These are phyloP conservation scores for Lagopus muta DNA, from an alignment of 2,113 vertebrate genomes.

Conservation along the genomic window DNA sequence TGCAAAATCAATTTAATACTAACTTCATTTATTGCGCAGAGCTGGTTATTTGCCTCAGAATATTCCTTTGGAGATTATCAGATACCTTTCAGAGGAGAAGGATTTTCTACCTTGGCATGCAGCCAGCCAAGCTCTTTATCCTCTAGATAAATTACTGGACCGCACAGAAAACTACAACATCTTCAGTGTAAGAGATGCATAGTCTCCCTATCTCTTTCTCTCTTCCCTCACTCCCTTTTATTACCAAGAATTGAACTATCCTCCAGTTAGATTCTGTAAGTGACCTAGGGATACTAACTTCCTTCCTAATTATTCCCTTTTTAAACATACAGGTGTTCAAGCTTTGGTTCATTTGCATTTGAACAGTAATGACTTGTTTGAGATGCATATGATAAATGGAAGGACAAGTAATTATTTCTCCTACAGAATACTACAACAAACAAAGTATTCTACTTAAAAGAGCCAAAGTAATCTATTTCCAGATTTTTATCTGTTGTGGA, in stretches of 20 bases:
- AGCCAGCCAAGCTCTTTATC: slow-evolving; percentile 93
- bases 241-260: slow-evolving; percentile 23
- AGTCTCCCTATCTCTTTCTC: not conserved
- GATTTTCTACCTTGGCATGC: slow-evolving; percentile 98
- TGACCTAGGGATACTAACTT: slow-evolving; percentile 23
- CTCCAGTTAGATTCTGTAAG: slow-evolving; percentile 26
- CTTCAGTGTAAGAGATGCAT: slow-evolving; percentile 88
- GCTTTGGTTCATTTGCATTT: slow-evolving; percentile 43
- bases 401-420: slow-evolving; percentile 27
- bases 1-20: slow-evolving; percentile 66
- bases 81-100: slow-evolving; percentile 92
- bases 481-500: slow-evolving; percentile 39
- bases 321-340: slow-evolving; percentile 45
- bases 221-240: not conserved
- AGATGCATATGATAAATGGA: slow-evolving; percentile 24
- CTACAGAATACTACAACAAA: slow-evolving; percentile 61
- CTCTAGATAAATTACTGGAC: slow-evolving; percentile 96
- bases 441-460: slow-evolving; percentile 55
- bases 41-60: slow-evolving; percentile 96
- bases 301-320: slow-evolving; percentile 37
- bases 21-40: slow-evolving; percentile 77
- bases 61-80: slow-evolving; percentile 93
- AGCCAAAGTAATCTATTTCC: slow-evolving; percentile 35
- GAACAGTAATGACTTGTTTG: slow-evolving; percentile 41
- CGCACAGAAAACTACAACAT: slow-evolving; percentile 94